A percentile compares a stretch with the other conserved stretches of the same genome.
Evolutionary conservation across 2,797 vertebrate species (phyloP).

Genomic region (Merluccius polli): DNA sequence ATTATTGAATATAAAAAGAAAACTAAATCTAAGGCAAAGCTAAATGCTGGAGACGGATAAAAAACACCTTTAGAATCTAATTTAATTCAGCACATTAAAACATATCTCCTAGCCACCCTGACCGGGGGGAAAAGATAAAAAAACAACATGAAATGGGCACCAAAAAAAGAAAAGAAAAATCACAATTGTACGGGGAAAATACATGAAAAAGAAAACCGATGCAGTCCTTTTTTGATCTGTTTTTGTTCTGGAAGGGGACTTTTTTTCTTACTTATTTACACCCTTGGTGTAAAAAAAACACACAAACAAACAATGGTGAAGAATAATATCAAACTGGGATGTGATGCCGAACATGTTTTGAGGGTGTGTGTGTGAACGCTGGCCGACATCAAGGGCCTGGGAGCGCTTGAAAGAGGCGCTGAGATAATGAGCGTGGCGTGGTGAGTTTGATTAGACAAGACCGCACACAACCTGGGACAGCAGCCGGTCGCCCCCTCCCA

Average conservation of each 20-base stretch:
- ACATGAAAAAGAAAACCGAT: slow-evolving; percentile 22
- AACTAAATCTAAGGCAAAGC: no score
- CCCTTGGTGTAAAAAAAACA: no score
- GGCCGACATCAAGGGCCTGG: neutral
- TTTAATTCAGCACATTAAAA: neutral
- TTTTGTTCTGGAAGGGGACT: slow-evolving; percentile 8
- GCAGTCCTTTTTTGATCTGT: slow-evolving; percentile 29
- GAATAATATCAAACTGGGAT: no score
- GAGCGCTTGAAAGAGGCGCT: no score
- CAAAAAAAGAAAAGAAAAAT: neutral
- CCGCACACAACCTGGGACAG: no score
- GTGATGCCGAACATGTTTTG: neutral
- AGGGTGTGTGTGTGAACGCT: neutral
- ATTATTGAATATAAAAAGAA: no score
- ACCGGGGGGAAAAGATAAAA: neutral
- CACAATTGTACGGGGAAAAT: slow-evolving; percentile 3
- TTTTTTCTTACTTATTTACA: neutral
- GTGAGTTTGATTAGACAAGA: neutral
- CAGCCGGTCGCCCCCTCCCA: neutral
- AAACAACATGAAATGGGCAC: neutral
- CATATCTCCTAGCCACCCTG: neutral
- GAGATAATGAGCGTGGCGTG: neutral
- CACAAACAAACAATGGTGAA: neutral
- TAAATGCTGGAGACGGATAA: neutral
- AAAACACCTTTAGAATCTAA: neutral